phyloP scores from a whole-genome alignment of 1,140 invertebrate genomes.

The Solen grandis region DNA sequence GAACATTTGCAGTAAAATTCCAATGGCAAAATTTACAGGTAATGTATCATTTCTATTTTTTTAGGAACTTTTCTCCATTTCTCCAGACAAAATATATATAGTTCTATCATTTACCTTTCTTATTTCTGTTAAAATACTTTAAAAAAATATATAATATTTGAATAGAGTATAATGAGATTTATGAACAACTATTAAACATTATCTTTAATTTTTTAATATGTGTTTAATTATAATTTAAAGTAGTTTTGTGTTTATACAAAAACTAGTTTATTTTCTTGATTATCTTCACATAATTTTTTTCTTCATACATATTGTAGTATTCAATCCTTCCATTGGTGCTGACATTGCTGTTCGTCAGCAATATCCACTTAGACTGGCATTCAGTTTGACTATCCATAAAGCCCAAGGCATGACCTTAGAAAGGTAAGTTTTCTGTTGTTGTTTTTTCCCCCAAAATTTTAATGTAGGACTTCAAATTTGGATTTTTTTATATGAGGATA shows the following conservation, averaged over 20 bases:
- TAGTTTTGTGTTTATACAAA: neutral
- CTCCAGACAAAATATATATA: neutral
- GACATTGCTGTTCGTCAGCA: conserved; percentile 21
- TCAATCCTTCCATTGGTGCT: neutral
- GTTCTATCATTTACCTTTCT: neutral
- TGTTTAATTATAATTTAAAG: no score
- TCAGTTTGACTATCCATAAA: conserved; percentile 16
- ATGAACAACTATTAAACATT: neutral
- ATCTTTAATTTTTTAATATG: no score
- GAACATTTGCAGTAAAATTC: neutral
- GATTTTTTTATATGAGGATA: no score
- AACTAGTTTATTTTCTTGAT: neutral
- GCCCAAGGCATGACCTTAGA: conserved; percentile 24
- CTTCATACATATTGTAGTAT: conserved; percentile 29
- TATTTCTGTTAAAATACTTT: neutral
- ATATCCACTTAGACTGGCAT: conserved; percentile 16
- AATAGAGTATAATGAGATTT: neutral
- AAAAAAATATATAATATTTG: neutral
- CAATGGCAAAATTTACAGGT: neutral
- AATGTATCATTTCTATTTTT: neutral
- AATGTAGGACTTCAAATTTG: no score
- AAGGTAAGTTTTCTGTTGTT: neutral
- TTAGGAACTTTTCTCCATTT: neutral
- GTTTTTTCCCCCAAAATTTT: no score
- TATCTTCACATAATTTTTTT: neutral